Conservation (phyloP, 1,140 invertebrate genomes). For the Odontomachus brunneus region DNA sequence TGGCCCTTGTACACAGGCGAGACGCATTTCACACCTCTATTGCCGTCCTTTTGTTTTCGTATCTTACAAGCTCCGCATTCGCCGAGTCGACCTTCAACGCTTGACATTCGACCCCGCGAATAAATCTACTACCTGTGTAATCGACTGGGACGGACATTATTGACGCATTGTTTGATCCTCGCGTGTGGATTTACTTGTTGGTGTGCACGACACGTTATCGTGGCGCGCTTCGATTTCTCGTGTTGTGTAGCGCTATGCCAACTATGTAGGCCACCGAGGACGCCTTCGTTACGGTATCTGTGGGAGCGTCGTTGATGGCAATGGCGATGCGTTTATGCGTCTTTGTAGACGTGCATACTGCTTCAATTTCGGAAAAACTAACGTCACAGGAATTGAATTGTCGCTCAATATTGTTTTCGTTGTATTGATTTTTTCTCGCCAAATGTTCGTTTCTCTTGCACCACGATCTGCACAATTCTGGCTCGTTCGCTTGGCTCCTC, state of each 20-base stretch:
- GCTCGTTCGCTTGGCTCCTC: not conserved
- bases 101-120: not conserved
- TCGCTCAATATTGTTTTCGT: not conserved
- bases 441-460: not conserved
- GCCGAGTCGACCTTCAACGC: not conserved
- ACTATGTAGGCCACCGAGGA: conserved; percentile 15
- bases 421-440: conserved; percentile 17
- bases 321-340: conserved; percentile 12
- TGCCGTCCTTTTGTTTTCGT: too few relatives aligned
- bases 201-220: conserved; percentile 15
- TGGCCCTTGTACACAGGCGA: too few relatives aligned
- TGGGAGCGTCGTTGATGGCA: not conserved
- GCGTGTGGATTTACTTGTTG: conserved; percentile 6
- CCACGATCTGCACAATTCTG: not conserved
- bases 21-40: not conserved
- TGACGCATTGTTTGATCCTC: conserved; percentile 11
- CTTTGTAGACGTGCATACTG: not conserved
- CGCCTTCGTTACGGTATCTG: conserved; percentile 18
- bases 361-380: not conserved
- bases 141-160: not conserved
- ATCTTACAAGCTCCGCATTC: too few relatives aligned
- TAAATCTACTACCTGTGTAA: not conserved
- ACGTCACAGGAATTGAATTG: not conserved
- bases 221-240: conserved; percentile 28
- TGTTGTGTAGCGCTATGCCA: conserved; percentile 29